Base-by-base conservation (phyloP, 2,113 vertebrate genomes). In the Antechinus stuartii region DNA sequence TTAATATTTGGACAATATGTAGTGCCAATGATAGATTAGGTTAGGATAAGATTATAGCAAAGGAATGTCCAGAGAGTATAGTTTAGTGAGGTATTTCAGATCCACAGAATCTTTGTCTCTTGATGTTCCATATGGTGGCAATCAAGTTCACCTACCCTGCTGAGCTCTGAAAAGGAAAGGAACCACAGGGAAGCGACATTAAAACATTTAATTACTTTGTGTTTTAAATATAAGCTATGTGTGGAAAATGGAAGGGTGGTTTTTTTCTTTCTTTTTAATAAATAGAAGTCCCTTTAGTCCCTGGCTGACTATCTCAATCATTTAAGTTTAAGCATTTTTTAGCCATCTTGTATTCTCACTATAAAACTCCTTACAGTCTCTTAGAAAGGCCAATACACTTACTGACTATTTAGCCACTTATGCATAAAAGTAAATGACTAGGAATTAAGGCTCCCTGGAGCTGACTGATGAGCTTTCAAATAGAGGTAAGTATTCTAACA, bases 171-270 rank as follows among this genome's bases (percentile, higher is more conserved):
- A 95, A 97, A 97, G 94, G 84, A 96, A 96, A 61, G 35, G 56
- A 56, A 91, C 55, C 91, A 93, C 3, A 22, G 95, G 96, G 55
- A 96, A 84, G 94, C 49, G 96, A 91, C 97, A 96, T 93, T 96
- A 96, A 95, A 98, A 95, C 89, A 46, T 92, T 97, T 98, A 93
- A 96, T 92, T 96, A 97, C 54, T 98, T 97, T 55, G 50, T 91
- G 94, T 91, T 96, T 89, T 56, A 95, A 96, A 91, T 93, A 97
- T 89, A 54, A 97, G 92, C 94, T 98, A 91, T 94, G 94, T 94
- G 68, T 93, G 76, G 92, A 91, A 96, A 97, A 96, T 95, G 96
- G 93, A 90, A 95, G 90, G 94, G 57, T 52, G 91, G 26, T 68
- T 68, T 96, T 91, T 23, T 95, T 96, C 50, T 52, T 93, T 24